Evolutionary conservation across 2,888 invertebrate genomes (phyloP), one percentile per base, ranked within the genome.

Genomic region (Lomographa bimaculata): DNA sequence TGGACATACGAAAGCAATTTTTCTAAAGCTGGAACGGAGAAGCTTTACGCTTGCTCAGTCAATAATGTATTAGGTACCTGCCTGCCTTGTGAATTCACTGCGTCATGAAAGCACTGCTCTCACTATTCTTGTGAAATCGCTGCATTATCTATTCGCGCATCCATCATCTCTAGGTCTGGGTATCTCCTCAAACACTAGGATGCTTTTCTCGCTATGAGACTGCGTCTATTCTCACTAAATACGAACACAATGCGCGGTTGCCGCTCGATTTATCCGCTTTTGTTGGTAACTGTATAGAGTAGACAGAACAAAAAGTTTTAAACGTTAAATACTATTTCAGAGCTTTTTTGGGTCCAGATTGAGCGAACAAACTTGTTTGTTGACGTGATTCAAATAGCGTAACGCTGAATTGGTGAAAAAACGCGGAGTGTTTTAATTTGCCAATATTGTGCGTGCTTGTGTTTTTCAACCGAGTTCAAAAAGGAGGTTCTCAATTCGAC

Each of bases 191-290:
- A 70, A 68, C 53, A 63, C 54, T 47, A 49, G 29, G 49, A 60
- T 55, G 67, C 69, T 68, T 68, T 71, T 68, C 71, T 74, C 54
- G 55, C 50, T 58, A 51, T 55, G 60, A 63, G 63, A 67, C 53
- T 44, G 55, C 60, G 58, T 73, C 74, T 70, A 71, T 75, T 71
- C 69, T 63, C 75, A 68, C 71, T 66, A 77, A 78, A 76, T 79
- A 71, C 71, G 70, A 62, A 61, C 70, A 79, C 77, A 77, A 78
- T 77, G 74, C 75, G 63, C 59, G 64, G 64, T 64, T 65, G 62
- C 60, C 68, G 57, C 59, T 59, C 72, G 70, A 76, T 77, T 75
- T 77, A 75, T 68, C 62, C 63, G 57, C 70, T 67, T 65, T 75
- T 68, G 69, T 73, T 65, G 62, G 60, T 57, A 54, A 62, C 60